A percentile compares a stretch with the other conserved stretches of the same genome.
Conservation (phyloP, 2,888 invertebrate species). For the Hydropsyche betteni region DNA sequence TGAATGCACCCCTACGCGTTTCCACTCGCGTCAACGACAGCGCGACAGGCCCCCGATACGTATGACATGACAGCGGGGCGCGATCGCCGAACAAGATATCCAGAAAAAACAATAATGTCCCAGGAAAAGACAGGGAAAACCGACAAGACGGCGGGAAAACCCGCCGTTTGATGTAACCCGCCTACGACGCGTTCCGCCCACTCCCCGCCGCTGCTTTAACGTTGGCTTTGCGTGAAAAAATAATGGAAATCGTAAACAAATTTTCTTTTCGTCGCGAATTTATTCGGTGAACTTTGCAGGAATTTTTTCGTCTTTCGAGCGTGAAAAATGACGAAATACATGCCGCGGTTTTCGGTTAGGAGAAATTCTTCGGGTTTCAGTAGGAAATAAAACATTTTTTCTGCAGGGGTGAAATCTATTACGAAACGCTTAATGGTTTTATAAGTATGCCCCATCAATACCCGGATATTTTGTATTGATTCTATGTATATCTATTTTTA, state of each 20-base stretch:
- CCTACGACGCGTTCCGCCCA: background rate
- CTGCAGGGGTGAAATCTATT: conserved; percentile 34
- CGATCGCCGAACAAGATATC: conserved; percentile 46
- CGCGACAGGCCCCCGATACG: conserved; percentile 41
- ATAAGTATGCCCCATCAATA: conserved; percentile 50
- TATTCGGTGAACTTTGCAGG: background rate
- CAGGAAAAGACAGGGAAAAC: conserved; percentile 44
- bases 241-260: conserved; percentile 45
- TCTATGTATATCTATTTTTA: conserved; percentile 26
- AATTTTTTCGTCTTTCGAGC: no score
- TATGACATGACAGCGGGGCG: conserved; percentile 48
- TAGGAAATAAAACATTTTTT: conserved; percentile 20
- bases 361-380: no score
- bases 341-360: no score
- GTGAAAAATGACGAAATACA: no score
- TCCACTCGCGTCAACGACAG: conserved; percentile 28
- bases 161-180: background rate
- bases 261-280: conserved; percentile 26
- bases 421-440: conserved; percentile 48
- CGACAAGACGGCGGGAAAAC: background rate
- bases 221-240: conserved; percentile 39
- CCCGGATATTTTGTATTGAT: conserved; percentile 51
- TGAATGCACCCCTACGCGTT: conserved; percentile 35
- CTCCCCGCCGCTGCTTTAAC: background rate
- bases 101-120: conserved; percentile 48